Percentiles rank a stretch among this genome's conserved stretches.
Conservation (phyloP, 1,140 invertebrate genomes). For the Acromyrmex echinatior region DNA sequence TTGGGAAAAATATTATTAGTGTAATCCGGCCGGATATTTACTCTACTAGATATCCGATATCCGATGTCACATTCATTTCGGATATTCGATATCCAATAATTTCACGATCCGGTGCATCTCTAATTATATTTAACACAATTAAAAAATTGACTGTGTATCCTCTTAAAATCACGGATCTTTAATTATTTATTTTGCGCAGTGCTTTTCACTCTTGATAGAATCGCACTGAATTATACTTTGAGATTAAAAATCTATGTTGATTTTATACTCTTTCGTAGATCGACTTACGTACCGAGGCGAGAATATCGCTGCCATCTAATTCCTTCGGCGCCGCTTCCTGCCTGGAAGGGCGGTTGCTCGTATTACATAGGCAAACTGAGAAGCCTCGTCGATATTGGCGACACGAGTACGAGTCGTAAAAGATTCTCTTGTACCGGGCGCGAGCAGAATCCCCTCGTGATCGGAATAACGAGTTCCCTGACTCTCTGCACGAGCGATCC, state of each 20-base stretch:
- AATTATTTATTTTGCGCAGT: background rate
- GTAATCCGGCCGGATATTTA: no score
- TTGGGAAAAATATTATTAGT: no score
- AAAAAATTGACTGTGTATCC: no score
- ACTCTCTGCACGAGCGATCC: constrained; percentile 63
- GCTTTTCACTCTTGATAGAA: background rate
- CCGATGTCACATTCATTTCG: no score
- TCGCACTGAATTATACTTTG: background rate
- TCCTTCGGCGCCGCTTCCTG: constrained; percentile 16
- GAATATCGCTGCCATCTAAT: constrained; percentile 49
- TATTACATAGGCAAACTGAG: constrained; percentile 74
- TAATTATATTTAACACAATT: no score
- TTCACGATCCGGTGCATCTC: no score
- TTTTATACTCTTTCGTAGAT: background rate
- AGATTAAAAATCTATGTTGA: background rate
- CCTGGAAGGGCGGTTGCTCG: constrained; percentile 2
- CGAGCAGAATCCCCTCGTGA: constrained; percentile 76
- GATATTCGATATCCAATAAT: no score
- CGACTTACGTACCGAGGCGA: background rate
- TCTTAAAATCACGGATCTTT: background rate
- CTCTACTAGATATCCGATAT: no score
- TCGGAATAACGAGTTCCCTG: constrained; percentile 74
- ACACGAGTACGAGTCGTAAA: constrained; percentile 72
- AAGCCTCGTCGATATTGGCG: constrained; percentile 75
- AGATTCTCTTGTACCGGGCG: constrained; percentile 68